Conservation (phyloP, 2,888 invertebrate genomes). For the Drosophila helvetica region DNA sequence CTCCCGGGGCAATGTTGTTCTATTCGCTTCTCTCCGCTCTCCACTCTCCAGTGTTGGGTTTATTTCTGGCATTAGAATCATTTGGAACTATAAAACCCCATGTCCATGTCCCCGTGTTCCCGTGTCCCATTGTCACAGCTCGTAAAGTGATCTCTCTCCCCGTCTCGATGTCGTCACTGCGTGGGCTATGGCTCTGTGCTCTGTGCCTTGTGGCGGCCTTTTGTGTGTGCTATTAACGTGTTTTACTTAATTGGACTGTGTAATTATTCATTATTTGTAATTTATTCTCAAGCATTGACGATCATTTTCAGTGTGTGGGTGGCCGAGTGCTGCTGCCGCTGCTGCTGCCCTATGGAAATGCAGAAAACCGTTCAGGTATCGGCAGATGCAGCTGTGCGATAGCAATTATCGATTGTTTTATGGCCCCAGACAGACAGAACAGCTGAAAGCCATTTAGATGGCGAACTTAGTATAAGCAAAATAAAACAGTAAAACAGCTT, state of each 20-base stretch:
- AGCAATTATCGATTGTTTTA: conserved; percentile 11
- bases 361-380: background rate
- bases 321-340: conserved; percentile 1
- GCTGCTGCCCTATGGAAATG: conserved; percentile 14
- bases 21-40: background rate
- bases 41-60: conserved; percentile 1
- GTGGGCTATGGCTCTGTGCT: conserved; percentile 52
- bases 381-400: background rate
- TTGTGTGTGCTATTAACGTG: conserved; percentile 33
- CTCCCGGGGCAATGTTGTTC: conserved; percentile 10
- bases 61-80: conserved; percentile 30
- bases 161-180: conserved; percentile 41
- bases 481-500: too few species aligned
- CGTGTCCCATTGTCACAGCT: conserved; percentile 21
- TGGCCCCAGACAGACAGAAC: background rate
- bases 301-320: conserved; percentile 35
- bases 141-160: conserved; percentile 10
- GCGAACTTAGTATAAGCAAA: too few species aligned
- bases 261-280: conserved; percentile 61
- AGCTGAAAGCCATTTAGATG: background rate
- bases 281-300: conserved; percentile 36
- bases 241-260: conserved; percentile 54
- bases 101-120: background rate
- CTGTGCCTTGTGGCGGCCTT: conserved; percentile 59
- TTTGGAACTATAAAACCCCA: background rate